phyloP scores from a whole-genome alignment of 1,140 invertebrate species.

The Drosophila tani region DNA sequence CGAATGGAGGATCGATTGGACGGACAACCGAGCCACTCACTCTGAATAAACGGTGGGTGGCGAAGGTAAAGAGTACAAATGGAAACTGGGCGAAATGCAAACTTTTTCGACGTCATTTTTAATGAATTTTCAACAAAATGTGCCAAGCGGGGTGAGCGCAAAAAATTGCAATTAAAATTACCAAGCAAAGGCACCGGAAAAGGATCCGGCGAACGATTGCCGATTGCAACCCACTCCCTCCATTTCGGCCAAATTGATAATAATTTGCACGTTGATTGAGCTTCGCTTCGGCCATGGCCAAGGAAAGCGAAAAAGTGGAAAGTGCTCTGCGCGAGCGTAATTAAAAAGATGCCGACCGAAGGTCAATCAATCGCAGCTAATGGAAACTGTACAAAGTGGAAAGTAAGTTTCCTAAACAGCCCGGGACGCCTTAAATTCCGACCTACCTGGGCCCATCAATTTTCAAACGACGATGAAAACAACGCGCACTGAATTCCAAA shows the following conservation, averaged over 20 bases:
- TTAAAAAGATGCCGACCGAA: constrained; percentile 59
- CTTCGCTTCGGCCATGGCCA: constrained; percentile 12
- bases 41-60: constrained; percentile 40
- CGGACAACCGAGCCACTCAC: constrained; percentile 47
- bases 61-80: constrained; percentile 22
- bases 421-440: background rate
- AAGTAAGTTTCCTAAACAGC: constrained; percentile 28
- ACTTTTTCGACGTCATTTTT: constrained; percentile 75
- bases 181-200: constrained; percentile 31
- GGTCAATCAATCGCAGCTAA: constrained; percentile 66
- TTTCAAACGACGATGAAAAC: constrained; percentile 18
- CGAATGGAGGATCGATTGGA: constrained; percentile 61
- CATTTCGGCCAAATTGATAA: constrained; percentile 72
- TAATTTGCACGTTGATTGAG: constrained; percentile 74
- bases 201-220: constrained; percentile 27
- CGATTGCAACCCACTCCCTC: constrained; percentile 34
- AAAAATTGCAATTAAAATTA: constrained; percentile 81
- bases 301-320: constrained; percentile 23
- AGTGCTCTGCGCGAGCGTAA: constrained; percentile 47
- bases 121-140: constrained; percentile 82
- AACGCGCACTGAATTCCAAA: constrained; percentile 64
- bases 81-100: constrained; percentile 58
- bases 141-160: constrained; percentile 60
- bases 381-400: constrained; percentile 28
- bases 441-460: constrained; percentile 10